Conservation (phyloP, 2,113 vertebrate genomes). For the Benitochromis conjunctus region DNA sequence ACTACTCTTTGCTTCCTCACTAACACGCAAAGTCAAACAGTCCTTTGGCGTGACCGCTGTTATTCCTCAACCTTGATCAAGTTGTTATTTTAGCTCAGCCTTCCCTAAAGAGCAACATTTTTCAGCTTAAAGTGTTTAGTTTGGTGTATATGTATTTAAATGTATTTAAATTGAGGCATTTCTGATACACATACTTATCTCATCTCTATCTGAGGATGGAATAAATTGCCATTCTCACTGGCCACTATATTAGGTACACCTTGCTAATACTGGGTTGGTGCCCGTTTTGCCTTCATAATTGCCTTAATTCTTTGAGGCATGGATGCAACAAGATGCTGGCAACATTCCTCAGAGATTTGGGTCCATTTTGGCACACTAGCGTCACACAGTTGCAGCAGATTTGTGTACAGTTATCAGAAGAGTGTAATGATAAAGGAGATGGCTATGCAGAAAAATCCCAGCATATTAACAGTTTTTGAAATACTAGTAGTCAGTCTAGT, state of each 20-base stretch:
- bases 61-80: neutral
- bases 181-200: neutral
- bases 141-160: neutral
- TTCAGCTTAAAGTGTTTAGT: neutral
- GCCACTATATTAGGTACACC: neutral
- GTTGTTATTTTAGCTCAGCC: neutral
- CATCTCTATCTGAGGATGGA: neutral
- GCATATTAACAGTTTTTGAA: neutral
- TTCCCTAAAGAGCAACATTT: neutral
- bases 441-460: neutral
- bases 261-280: neutral
- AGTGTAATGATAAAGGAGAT: fast-evolving
- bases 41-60: neutral
- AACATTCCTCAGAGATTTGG: neutral
- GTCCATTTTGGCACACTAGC: fast-evolving
- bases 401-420: neutral
- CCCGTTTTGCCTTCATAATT: neutral
- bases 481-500: neutral
- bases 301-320: neutral
- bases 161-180: neutral
- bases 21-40: neutral
- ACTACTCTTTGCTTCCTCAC: neutral
- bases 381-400: neutral
- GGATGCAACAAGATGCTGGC: fast-evolving
- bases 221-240: fast-evolving